phyloP scores from a whole-genome alignment of 2,888 invertebrate species.

The Hedya salicella region DNA sequence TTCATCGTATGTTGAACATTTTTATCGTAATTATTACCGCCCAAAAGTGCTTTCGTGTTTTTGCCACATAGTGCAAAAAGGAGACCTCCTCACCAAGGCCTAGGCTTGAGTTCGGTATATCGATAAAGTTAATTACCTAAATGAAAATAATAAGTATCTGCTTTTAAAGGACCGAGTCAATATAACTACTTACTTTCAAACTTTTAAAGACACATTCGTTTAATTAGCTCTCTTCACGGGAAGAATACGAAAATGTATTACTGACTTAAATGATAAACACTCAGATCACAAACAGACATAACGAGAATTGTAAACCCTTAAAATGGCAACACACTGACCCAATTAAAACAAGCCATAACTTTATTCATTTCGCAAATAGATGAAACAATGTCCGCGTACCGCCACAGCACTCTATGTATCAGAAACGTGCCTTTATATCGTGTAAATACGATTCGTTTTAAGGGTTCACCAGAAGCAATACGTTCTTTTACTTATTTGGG shows the following conservation, averaged over 20 bases:
- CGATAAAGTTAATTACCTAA: too few relatives aligned
- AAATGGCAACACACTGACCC: conserved; percentile 25
- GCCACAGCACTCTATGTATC: not conserved
- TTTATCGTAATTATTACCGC: too few relatives aligned
- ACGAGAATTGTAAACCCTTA: conserved; percentile 6
- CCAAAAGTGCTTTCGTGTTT: too few relatives aligned
- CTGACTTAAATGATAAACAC: not conserved
- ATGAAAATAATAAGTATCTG: too few relatives aligned
- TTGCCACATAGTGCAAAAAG: too few relatives aligned
- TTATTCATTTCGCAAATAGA: conserved; percentile 40
- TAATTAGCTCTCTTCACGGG: too few relatives aligned
- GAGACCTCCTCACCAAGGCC: too few relatives aligned
- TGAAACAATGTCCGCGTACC: conserved; percentile 1
- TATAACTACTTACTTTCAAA: too few relatives aligned
- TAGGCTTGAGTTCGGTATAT: too few relatives aligned
- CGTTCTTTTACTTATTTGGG: conserved; percentile 33
- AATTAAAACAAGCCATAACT: conserved; percentile 36
- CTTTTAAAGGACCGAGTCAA: too few relatives aligned
- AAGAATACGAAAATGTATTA: not conserved
- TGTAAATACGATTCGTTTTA: not conserved
- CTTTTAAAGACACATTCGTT: too few relatives aligned
- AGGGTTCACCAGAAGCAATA: conserved; percentile 13
- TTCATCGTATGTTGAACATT: not conserved
- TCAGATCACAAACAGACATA: not conserved
- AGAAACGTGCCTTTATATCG: not conserved